A percentile compares a stretch with the other conserved stretches of the same genome.
These are phyloP conservation scores for Agapornis canus DNA, from an alignment of 2,797 vertebrate species.

Conservation along the genomic window DNA sequence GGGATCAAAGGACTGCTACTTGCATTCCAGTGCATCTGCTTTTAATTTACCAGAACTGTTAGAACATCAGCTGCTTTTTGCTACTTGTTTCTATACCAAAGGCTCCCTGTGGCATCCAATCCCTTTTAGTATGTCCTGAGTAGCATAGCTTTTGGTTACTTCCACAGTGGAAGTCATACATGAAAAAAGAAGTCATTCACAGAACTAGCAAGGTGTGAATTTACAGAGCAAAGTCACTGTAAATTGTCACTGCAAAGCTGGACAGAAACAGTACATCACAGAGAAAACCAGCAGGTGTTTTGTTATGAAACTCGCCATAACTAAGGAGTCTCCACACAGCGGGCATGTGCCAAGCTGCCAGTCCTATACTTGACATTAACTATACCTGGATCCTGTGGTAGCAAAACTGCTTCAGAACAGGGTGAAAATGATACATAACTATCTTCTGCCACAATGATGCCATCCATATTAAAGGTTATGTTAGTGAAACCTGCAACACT, in stretches of 20 bases:
- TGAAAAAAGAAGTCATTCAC: fast-evolving
- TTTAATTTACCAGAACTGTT: neutral
- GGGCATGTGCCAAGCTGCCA: fast-evolving
- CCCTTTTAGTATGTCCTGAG: neutral
- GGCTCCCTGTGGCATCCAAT: neutral
- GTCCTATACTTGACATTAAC: neutral
- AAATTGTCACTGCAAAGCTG: neutral
- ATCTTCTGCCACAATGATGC: constrained; percentile 36
- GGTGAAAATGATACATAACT: constrained; percentile 73
- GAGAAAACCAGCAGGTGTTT: neutral
- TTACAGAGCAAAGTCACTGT: neutral
- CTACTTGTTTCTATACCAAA: neutral
- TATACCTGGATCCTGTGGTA: constrained; percentile 81
- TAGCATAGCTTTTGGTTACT: neutral
- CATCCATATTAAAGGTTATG: constrained; percentile 1
- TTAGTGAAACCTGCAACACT: constrained; percentile 79
- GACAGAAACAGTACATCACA: neutral
- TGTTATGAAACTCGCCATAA: neutral
- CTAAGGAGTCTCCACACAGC: neutral
- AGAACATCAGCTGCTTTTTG: neutral
- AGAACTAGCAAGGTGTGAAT: neutral
- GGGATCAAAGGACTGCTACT: neutral
- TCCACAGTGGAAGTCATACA: neutral
- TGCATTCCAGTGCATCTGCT: neutral
- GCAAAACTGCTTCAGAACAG: constrained; percentile 34